A percentile compares a stretch with the other conserved stretches of the same genome.
Conservation (phyloP, 2,797 vertebrate species). For the Falco novaeseelandiae region DNA sequence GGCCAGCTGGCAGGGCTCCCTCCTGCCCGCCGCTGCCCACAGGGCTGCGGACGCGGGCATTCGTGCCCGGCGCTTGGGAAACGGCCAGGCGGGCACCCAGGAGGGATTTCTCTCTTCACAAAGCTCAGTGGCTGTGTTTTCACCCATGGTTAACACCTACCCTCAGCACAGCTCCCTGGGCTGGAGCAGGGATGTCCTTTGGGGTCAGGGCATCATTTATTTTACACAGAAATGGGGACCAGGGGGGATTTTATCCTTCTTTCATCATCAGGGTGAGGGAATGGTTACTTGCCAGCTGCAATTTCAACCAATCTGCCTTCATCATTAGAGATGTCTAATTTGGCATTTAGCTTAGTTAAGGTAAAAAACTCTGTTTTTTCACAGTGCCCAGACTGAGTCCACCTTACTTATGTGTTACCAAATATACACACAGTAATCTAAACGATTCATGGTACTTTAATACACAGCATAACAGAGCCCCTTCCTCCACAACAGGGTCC, state of each 20-base stretch:
- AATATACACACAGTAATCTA: background rate
- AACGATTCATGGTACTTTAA: constrained; percentile 4
- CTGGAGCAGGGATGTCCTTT: background rate
- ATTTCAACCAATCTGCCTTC: background rate
- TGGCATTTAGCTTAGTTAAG: background rate
- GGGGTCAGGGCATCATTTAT: background rate
- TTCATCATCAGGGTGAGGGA: background rate
- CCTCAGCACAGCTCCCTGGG: background rate
- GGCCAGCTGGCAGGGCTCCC: constrained; percentile 42
- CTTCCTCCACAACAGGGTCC: background rate
- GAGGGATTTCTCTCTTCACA: background rate
- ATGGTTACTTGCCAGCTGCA: background rate
- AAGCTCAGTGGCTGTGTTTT: background rate
- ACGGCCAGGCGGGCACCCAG: rapidly evolving
- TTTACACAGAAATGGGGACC: background rate
- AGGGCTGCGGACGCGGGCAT: background rate
- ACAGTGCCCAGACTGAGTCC: background rate
- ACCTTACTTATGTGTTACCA: background rate
- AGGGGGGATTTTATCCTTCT: background rate
- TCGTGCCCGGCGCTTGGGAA: background rate
- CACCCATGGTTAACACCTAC: rapidly evolving
- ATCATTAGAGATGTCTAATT: background rate
- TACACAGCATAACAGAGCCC: background rate
- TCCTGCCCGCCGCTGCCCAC: background rate
- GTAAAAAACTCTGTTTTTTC: background rate